Conservation (phyloP, 2,888 invertebrate species). For the Brachyopa scutellaris region DNA sequence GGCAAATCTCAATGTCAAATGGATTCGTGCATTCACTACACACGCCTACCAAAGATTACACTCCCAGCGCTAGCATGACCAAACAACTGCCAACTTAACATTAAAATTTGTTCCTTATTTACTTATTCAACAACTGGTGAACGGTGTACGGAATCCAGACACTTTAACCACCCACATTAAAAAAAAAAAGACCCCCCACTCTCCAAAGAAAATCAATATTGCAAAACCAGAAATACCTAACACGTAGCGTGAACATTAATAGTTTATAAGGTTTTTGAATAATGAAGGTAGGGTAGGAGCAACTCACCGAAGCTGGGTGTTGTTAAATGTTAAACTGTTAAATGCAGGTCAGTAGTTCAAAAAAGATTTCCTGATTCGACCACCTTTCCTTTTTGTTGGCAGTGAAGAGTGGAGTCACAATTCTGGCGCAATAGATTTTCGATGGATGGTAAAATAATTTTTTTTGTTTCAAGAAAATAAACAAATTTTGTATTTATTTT, state of each 20-base stretch:
- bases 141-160: background rate
- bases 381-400: slow-evolving; percentile 32
- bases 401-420: slow-evolving; percentile 25
- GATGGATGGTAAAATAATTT: background rate
- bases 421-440: slow-evolving; percentile 9
- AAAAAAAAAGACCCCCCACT: background rate
- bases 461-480: background rate
- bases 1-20: slow-evolving; percentile 63
- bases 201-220: slow-evolving; percentile 39
- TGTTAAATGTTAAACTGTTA: slow-evolving; percentile 2
- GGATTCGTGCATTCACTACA: slow-evolving; percentile 34
- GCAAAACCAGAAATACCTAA: background rate
- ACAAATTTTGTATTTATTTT: background rate
- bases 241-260: background rate
- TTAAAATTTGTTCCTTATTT: background rate
- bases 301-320: slow-evolving; percentile 37
- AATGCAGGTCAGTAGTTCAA: slow-evolving; percentile 38
- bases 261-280: background rate
- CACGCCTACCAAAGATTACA: background rate
- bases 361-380: background rate
- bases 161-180: background rate
- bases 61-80: background rate
- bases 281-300: too few species aligned
- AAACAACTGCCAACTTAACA: slow-evolving; percentile 6
- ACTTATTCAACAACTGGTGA: slow-evolving; percentile 39